Conservation (phyloP, 1,140 invertebrate species). For the Penaeus indicus region DNA sequence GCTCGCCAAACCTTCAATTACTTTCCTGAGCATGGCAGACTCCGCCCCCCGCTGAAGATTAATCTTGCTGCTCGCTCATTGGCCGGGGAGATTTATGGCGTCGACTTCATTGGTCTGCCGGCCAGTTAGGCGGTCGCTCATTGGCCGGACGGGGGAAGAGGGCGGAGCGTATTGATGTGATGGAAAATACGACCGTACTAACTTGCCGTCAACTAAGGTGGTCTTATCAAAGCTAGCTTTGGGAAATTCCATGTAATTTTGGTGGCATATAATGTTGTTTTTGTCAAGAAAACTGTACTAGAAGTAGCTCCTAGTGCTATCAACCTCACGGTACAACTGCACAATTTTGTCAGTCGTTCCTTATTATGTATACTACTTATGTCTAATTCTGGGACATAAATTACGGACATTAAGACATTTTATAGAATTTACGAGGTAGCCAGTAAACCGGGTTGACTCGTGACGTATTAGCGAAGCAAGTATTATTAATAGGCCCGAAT, state of each 20-base stretch:
- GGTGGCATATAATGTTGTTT: slow-evolving; percentile 38
- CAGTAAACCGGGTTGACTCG: slow-evolving; percentile 1
- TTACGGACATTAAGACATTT: slow-evolving; percentile 17
- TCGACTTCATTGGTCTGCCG: background rate
- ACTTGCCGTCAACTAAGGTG: slow-evolving; percentile 38
- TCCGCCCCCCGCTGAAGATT: slow-evolving; percentile 23
- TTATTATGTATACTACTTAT: slow-evolving; percentile 15
- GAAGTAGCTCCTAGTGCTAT: slow-evolving; percentile 27
- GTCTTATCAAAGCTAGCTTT: slow-evolving; percentile 48
- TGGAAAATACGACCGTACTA: slow-evolving; percentile 17
- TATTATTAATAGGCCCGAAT: no score
- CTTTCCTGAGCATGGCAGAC: background rate
- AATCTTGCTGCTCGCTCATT: slow-evolving; percentile 31
- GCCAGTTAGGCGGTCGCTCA: background rate
- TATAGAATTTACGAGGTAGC: slow-evolving; percentile 2
- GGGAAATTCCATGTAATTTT: slow-evolving; percentile 46
- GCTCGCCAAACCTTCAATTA: slow-evolving; percentile 46
- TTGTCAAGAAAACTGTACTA: slow-evolving; percentile 4
- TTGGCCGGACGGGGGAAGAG: background rate
- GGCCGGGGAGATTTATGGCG: slow-evolving; percentile 37
- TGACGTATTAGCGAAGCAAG: background rate
- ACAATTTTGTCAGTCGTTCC: slow-evolving; percentile 8
- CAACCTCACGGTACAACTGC: background rate
- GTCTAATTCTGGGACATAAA: slow-evolving; percentile 12
- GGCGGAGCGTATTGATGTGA: slow-evolving; percentile 39